Conservation (phyloP, 2,113 vertebrate species). For the Glaucomys volans region DNA sequence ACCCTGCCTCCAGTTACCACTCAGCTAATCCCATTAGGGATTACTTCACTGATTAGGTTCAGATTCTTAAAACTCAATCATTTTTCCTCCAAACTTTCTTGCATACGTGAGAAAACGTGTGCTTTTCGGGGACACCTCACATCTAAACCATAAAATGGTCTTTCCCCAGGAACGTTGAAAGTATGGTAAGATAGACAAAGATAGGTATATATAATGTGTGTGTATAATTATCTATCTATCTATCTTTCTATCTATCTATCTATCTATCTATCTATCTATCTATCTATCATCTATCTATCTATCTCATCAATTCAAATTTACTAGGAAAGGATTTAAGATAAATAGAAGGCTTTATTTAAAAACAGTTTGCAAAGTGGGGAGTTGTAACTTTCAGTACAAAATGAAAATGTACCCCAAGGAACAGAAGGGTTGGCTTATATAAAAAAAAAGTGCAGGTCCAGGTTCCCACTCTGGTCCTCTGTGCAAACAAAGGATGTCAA, state of each 20-base stretch:
- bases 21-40: too few species aligned
- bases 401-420: not conserved
- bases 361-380: not conserved
- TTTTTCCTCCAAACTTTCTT: too few species aligned
- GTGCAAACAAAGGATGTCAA: not conserved
- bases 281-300: not conserved
- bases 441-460: not conserved
- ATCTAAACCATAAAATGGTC: too few species aligned
- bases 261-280: not conserved
- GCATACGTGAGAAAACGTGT: too few species aligned
- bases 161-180: not conserved
- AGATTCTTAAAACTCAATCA: too few species aligned
- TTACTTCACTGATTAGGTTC: too few species aligned
- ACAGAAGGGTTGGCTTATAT: not conserved
- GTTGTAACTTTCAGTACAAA: not conserved
- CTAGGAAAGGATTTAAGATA: not conserved
- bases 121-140: too few species aligned
- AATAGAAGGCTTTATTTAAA: not conserved
- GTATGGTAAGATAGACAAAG: too few species aligned
- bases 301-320: not conserved
- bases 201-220: not conserved
- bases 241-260: not conserved
- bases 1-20: too few species aligned
- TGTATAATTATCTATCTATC: not conserved
- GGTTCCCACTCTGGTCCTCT: not conserved